Evolutionary conservation across 2,113 vertebrate species (phyloP).

Genomic region (Hemiprocne comata): DNA sequence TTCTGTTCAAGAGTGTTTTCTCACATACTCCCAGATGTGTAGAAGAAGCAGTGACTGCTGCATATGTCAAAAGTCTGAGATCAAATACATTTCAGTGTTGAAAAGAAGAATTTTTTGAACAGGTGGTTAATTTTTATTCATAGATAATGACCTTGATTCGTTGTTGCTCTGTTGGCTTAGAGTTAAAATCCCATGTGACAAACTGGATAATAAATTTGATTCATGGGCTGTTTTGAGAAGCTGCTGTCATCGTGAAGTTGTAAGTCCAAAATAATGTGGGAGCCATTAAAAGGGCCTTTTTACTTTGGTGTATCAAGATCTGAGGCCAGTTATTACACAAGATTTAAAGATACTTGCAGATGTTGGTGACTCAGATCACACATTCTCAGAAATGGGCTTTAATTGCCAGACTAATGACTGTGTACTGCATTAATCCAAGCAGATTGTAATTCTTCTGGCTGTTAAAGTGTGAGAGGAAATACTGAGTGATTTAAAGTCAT

Average conservation of each 20-base stretch:
- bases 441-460: constrained; percentile 30
- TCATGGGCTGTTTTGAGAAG: constrained; percentile 39
- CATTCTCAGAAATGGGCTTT: constrained; percentile 31
- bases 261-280: constrained; percentile 8
- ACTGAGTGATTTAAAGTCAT: not conserved
- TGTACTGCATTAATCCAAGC: not conserved
- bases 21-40: not conserved
- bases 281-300: constrained; percentile 35
- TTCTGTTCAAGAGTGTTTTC: not conserved
- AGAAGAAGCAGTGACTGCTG: not conserved
- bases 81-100: not conserved
- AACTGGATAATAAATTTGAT: constrained; percentile 53
- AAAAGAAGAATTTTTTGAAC: not conserved
- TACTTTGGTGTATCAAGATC: constrained; percentile 12
- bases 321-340: constrained; percentile 64
- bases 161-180: constrained; percentile 4
- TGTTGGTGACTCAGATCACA: constrained; percentile 56
- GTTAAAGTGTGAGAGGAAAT: constrained; percentile 13
- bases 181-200: constrained; percentile 30
- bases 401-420: constrained; percentile 32
- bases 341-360: constrained; percentile 65
- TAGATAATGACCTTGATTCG: constrained; percentile 6
- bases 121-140: constrained; percentile 25
- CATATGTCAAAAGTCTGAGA: not conserved
- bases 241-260: constrained; percentile 26